Evolutionary conservation across 2,113 vertebrate species (phyloP).

Genomic region (Xerus inauris): DNA sequence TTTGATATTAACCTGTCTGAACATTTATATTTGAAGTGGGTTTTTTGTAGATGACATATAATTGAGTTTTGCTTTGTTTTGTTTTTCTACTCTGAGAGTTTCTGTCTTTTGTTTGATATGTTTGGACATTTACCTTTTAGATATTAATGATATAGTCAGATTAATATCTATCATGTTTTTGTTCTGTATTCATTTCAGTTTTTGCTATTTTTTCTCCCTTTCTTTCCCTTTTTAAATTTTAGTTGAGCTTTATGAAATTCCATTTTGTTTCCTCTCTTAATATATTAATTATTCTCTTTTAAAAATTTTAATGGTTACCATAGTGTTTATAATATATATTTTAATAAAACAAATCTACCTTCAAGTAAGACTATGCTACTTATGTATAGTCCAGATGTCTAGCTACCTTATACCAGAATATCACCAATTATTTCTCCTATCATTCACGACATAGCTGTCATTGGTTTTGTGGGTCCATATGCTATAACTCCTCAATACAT

Average conservation of each 20-base stretch:
- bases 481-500: not conserved
- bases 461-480: not conserved
- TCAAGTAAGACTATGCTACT: not conserved
- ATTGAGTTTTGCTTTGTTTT: not conserved
- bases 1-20: not conserved
- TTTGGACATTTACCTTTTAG: not conserved
- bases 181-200: not conserved
- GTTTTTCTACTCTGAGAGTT: not conserved
- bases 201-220: not conserved
- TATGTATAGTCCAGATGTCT: not conserved
- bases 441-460: not conserved
- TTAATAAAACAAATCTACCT: not conserved
- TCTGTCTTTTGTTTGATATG: not conserved
- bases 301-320: not conserved
- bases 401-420: not conserved
- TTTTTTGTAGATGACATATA: not conserved
- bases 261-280: not conserved
- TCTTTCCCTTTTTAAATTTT: not conserved
- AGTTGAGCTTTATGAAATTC: not conserved
- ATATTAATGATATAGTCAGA: not conserved
- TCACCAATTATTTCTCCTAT: not conserved
- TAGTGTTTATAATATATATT: not conserved
- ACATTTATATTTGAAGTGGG: not conserved
- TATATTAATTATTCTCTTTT: not conserved
- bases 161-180: not conserved